These are phyloP conservation scores for Ageneiosus marmoratus DNA, from an alignment of 2,113 vertebrate species.

Conservation along the genomic window DNA sequence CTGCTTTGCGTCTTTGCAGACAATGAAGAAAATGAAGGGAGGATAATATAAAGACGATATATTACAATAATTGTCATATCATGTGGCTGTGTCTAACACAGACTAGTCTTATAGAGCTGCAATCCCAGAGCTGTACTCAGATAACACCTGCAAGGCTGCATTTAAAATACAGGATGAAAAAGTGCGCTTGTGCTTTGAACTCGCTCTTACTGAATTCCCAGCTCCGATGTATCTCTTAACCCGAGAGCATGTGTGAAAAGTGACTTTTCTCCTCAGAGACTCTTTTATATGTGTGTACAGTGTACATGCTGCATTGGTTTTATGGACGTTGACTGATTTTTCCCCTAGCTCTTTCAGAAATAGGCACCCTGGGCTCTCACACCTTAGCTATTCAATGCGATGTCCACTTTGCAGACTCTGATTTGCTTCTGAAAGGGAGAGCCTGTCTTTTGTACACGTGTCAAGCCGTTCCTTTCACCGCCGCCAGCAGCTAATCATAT, in stretches of 20 bases:
- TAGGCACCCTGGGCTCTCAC: constrained; percentile 32
- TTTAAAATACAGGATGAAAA: constrained; percentile 29
- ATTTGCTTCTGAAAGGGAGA: constrained; percentile 53
- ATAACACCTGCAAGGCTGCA: constrained; percentile 7
- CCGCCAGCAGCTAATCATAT: constrained; percentile 45
- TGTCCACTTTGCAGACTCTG: constrained; percentile 52
- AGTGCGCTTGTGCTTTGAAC: background rate
- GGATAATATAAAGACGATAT: background rate
- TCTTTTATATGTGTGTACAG: background rate
- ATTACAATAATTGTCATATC: background rate
- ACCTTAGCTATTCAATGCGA: constrained; percentile 46
- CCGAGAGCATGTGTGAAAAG: constrained; percentile 14
- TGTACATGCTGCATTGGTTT: constrained; percentile 17
- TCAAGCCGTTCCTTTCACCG: constrained; percentile 24
- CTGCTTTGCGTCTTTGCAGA: background rate
- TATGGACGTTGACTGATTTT: constrained; percentile 17
- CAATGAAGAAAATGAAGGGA: background rate
- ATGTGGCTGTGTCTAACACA: background rate
- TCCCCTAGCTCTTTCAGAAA: constrained; percentile 30
- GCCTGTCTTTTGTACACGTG: constrained; percentile 41
- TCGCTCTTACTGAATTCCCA: constrained; percentile 5
- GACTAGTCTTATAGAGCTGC: background rate
- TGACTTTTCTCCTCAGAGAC: background rate
- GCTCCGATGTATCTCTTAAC: constrained; percentile 21
- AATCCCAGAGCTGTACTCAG: constrained; percentile 7